Percentiles rank a stretch among this genome's conserved stretches.
These are phyloP conservation scores for Brienomyrus longianalis DNA, from an alignment of 2,113 vertebrate genomes.

Conservation along the genomic window DNA sequence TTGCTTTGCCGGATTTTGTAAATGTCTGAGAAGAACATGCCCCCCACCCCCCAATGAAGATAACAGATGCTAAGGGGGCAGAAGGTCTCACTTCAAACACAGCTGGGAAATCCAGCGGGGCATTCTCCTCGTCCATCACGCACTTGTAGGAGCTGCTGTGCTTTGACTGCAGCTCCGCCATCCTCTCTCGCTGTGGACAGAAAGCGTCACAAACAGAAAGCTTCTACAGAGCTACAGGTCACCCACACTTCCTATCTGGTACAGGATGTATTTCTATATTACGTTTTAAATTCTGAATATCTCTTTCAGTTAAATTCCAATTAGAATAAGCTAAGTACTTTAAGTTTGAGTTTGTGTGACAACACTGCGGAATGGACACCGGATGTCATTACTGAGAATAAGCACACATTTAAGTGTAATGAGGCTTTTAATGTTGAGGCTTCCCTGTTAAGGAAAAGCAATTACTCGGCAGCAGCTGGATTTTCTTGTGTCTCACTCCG, in stretches of 20 bases:
- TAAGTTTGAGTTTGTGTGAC: background rate
- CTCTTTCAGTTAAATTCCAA: background rate
- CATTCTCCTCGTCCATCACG: slow-evolving; percentile 54
- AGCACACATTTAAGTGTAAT: slow-evolving; percentile 36
- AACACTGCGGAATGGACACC: slow-evolving; percentile 22
- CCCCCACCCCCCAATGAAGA: background rate
- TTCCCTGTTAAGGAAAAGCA: slow-evolving; percentile 40
- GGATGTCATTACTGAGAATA: slow-evolving; percentile 42
- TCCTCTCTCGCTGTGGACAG: background rate
- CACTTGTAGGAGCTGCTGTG: slow-evolving; percentile 55
- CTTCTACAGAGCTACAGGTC: background rate
- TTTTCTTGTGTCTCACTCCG: slow-evolving; percentile 35
- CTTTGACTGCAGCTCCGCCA: slow-evolving; percentile 42
- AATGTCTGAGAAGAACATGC: background rate
- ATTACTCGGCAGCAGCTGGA: slow-evolving; percentile 42
- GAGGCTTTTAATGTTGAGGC: slow-evolving; percentile 30
- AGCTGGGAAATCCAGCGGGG: slow-evolving; percentile 35
- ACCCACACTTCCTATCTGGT: background rate
- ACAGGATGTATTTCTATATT: background rate
- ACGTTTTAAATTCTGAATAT: background rate
- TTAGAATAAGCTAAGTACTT: background rate
- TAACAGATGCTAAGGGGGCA: background rate
- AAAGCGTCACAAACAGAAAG: background rate
- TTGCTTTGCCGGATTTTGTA: background rate
- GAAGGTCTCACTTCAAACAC: slow-evolving; percentile 52